Evolutionary conservation across 2,797 vertebrate genomes (phyloP).

Genomic region (Acanthiza pusilla): DNA sequence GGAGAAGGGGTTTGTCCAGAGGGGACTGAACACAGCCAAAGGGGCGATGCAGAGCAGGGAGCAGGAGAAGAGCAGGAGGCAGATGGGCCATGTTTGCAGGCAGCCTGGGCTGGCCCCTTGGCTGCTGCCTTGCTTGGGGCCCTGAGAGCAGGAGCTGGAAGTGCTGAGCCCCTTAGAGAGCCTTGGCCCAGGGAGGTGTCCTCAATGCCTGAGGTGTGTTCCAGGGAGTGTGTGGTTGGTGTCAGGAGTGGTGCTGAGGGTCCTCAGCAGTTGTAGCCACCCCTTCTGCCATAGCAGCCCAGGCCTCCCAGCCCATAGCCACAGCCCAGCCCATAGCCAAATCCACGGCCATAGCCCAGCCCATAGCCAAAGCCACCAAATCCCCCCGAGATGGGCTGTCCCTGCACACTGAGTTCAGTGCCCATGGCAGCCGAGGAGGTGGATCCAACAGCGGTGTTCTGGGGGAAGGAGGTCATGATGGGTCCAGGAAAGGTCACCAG

Average conservation of each 20-base stretch:
- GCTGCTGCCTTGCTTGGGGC: not conserved
- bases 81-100: not conserved
- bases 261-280: not conserved
- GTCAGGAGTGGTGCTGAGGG: not conserved
- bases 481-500: no score
- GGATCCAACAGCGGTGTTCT: no score
- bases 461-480: no score
- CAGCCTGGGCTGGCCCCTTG: rapidly evolving
- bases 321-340: not conserved
- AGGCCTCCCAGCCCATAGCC: not conserved
- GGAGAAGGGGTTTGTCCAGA: not conserved
- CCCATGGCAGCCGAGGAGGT: no score
- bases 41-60: not conserved
- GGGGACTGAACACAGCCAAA: not conserved
- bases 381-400: no score
- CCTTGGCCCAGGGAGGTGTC: rapidly evolving
- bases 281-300: not conserved
- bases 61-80: rapidly evolving
- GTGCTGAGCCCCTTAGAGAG: rapidly evolving
- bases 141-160: not conserved
- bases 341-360: not conserved
- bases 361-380: not conserved
- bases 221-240: not conserved
- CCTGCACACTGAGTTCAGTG: no score
- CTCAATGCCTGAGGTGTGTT: not conserved